Conservation (phyloP, 2,113 vertebrate species). For the Hypanus sabinus region DNA sequence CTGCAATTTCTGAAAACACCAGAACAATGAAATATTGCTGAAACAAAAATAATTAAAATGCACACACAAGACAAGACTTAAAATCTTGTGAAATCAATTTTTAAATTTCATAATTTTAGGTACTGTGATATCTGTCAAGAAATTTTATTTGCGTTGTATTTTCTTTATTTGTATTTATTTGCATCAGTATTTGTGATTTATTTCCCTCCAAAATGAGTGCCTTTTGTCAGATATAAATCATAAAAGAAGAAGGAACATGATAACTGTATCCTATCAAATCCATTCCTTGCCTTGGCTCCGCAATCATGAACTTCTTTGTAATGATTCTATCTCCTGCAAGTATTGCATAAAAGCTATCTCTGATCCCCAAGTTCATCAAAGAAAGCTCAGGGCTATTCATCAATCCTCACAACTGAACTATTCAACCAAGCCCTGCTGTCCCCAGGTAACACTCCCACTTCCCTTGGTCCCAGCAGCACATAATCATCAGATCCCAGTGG, state of each 20-base stretch:
- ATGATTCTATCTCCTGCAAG: background rate
- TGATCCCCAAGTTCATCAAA: background rate
- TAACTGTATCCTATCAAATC: background rate
- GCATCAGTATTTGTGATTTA: too few relatives aligned
- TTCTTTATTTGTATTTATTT: background rate
- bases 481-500: background rate
- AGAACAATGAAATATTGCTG: background rate
- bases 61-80: background rate
- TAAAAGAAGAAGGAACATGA: background rate
- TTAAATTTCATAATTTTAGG: background rate
- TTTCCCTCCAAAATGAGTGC: background rate
- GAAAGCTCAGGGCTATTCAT: background rate
- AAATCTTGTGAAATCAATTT: background rate
- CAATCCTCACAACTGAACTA: slow-evolving; percentile 6
- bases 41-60: background rate
- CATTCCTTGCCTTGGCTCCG: background rate
- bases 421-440: background rate
- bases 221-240: background rate
- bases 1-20: background rate
- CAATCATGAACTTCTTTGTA: background rate
- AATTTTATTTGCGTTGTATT: background rate
- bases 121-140: background rate
- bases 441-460: background rate
- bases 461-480: background rate
- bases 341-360: background rate